phyloP scores from a whole-genome alignment of 2,888 invertebrate genomes.

The Troilus luridus region DNA sequence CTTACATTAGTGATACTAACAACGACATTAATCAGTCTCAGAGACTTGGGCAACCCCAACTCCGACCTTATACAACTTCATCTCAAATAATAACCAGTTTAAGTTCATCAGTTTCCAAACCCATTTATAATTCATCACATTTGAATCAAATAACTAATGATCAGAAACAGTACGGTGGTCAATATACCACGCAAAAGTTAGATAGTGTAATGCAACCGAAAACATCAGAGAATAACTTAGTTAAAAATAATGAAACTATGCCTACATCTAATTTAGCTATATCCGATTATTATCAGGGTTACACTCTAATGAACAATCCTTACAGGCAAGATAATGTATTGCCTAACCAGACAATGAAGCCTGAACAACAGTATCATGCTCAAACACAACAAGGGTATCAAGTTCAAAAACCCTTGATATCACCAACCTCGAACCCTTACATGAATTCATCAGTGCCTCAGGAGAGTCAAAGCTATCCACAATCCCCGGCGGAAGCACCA shows the following conservation, averaged over 20 bases:
- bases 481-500: background rate
- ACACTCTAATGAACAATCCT: conserved; percentile 29
- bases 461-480: conserved; percentile 42
- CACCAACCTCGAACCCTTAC: conserved; percentile 15
- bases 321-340: conserved; percentile 51
- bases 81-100: conserved; percentile 51
- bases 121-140: conserved; percentile 35
- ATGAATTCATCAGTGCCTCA: conserved; percentile 32
- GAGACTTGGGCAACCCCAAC: conserved; percentile 29
- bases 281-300: conserved; percentile 31
- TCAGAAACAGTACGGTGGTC: conserved; percentile 42
- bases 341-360: conserved; percentile 36
- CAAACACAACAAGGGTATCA: conserved; percentile 42
- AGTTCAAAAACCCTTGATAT: conserved; percentile 28
- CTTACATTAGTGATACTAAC: conserved; percentile 40
- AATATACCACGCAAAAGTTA: conserved; percentile 42
- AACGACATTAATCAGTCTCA: conserved; percentile 52
- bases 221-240: conserved; percentile 9
- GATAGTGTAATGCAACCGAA: conserved; percentile 35
- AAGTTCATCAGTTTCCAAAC: conserved; percentile 16
- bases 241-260: conserved; percentile 34
- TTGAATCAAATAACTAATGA: conserved; percentile 54
- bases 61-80: conserved; percentile 40
- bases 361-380: conserved; percentile 32
- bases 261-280: conserved; percentile 40